Base-by-base conservation (phyloP, 1,140 invertebrate genomes). In the Scylla paramamosain region DNA sequence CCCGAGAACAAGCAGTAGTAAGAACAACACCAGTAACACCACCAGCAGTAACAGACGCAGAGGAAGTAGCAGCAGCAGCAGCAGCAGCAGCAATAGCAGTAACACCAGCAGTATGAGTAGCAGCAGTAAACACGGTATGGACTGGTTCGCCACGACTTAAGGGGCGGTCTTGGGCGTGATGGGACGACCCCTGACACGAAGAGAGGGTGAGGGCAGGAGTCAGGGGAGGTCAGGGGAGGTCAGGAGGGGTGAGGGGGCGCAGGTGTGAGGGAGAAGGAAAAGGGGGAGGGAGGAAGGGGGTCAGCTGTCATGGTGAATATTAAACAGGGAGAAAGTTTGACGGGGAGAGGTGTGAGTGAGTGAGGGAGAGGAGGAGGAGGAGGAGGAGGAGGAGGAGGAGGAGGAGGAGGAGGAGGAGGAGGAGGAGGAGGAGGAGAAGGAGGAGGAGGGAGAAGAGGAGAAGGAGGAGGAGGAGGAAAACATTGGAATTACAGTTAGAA, bases 261-360 rank as follows among this genome's bases (percentile, higher is more conserved):
- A 59, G 20, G 52, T 59, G 20, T 12, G 52, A 59, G 52, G 20
- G 20, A 77, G 20, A 20, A 20, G 67, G n/a, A 77, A 77, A 20
- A 8, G 67, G 6, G 67, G 67, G 25, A 77, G 67, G 67, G 10
- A 59, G 67, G 67, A 77, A 25, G 67, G n/a, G 67, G n/a, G 29
- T 28, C n/a, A 45, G 31, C 88, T n/a, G 45, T 90, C 88, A 46
- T 12, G 32, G n/a, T 52, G 45, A 39, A 28, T 48, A 46, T 90
- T 28, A 52, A 90, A 39, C 88, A 48, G 88, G 88, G 48, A 90
- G 88, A 52, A 48, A 48, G 48, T 52, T 45, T 29, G 88, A 90
- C n/a, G 39, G 39, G 4, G 12, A 14, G 48, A 46, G 48, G 86
- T 7, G 86, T 25, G 10, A 16, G 31, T n/a, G 29, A 16, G 14